Evolutionary conservation across 1,140 invertebrate genomes (phyloP), one percentile per base, ranked within the genome.

Genomic region (Drosophila tani): DNA sequence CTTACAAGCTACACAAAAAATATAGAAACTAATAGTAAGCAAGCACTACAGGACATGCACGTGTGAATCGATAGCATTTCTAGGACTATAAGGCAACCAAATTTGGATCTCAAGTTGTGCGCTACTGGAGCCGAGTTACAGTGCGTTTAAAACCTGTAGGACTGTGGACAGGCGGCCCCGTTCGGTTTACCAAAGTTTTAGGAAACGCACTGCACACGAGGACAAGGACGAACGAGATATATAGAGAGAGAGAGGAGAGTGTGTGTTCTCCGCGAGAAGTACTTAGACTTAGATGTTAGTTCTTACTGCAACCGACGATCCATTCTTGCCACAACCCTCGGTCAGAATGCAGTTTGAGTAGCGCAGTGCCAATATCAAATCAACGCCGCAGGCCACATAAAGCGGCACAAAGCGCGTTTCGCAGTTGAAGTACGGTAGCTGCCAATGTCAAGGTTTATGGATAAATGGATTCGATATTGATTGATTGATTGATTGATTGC

Each of bases 281-380:
- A 17, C 15, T 69, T 76, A 76, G 47, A 19, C 53, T 27, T 60
- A 32, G 11, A 14, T 40, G 19, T 40, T 40, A 29, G 29, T 79
- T 80, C 96, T 97, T 96, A 97, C 96, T 93, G 96, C 96, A 92
- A 97, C 96, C 82, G 96, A 96, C 83, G 96, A 97, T 94, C 98
- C 98, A 94, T 99, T 99, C 95, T 98, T 99, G 86, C 98, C 98
- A 82, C 97, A 96, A 93, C 98, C 99, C 91, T 98, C 98, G 87
- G 95, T 96, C 91, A 98, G 96, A 93, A 98, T 98, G 92, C 97
- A 95, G 85, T 94, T 90, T 9, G 79, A 53, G 74, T 92, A 92
- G 66, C 88, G 88, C 56, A 88, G 64, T 35, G 81, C 66, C 81
- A 93, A 76, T 57, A 90, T 67, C 71, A 90, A 71, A 82, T 92